Conservation (phyloP, 2,113 vertebrate genomes). For the Urocolius indicus region DNA sequence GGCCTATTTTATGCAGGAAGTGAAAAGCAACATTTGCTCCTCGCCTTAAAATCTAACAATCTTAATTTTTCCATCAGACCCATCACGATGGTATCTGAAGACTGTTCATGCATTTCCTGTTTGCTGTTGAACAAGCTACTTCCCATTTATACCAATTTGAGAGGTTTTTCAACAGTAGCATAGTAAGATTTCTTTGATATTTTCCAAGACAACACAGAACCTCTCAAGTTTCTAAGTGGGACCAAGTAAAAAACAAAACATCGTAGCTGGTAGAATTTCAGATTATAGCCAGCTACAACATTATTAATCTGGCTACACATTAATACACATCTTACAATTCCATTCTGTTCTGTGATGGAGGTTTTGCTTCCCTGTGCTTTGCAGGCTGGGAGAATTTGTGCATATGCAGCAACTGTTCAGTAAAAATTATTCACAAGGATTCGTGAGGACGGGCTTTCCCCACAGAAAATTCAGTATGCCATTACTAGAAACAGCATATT, state of each 20-base stretch:
- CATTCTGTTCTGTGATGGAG: not conserved
- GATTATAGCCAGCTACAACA: not conserved
- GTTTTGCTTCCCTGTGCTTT: not conserved
- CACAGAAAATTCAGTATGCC: not conserved
- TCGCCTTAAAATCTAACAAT: not conserved
- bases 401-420: not conserved
- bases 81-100: not conserved
- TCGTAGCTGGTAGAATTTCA: not conserved
- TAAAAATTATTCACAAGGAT: not conserved
- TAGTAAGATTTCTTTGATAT: not conserved
- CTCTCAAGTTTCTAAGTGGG: not conserved
- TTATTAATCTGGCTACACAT: not conserved
- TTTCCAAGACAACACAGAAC: not conserved
- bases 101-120: not conserved
- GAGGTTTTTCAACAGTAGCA: not conserved
- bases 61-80: not conserved
- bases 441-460: not conserved
- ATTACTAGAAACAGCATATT: not conserved
- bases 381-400: not conserved
- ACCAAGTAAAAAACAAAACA: not conserved
- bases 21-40: not conserved
- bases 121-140: not conserved
- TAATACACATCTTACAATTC: not conserved
- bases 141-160: not conserved
- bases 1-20: constrained; percentile 11